These are phyloP conservation scores for Apis laboriosa DNA, from an alignment of 1,140 invertebrate genomes.

Conservation along the genomic window DNA sequence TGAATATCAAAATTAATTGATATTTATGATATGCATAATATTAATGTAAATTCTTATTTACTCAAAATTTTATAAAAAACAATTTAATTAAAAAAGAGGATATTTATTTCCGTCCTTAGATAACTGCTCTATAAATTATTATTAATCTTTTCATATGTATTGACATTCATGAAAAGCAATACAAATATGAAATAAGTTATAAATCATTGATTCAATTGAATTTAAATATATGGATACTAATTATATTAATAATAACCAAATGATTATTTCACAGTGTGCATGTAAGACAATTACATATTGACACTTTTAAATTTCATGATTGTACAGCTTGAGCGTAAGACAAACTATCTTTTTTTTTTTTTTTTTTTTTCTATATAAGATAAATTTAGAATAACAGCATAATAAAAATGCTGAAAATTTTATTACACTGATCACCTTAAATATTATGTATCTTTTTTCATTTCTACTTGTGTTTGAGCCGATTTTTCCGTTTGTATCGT, in stretches of 20 bases:
- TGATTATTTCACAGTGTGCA: background rate
- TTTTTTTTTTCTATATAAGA: constrained; percentile 14
- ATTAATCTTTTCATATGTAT: background rate
- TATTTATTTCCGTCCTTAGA: background rate
- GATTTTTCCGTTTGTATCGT: constrained; percentile 70
- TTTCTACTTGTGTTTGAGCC: constrained; percentile 62
- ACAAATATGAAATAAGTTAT: background rate
- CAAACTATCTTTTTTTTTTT: constrained; percentile 17
- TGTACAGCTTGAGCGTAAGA: constrained; percentile 57
- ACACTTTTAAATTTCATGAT: constrained; percentile 43
- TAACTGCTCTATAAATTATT: background rate
- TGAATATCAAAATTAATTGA: background rate
- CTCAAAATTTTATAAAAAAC: background rate
- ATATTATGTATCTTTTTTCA: constrained; percentile 78
- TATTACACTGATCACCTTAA: background rate
- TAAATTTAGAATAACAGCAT: constrained; percentile 37
- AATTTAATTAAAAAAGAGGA: background rate
- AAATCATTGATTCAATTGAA: background rate
- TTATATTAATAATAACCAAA: background rate
- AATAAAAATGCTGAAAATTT: constrained; percentile 13
- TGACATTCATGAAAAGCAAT: background rate
- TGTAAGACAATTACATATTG: constrained; percentile 25
- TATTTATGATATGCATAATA: background rate
- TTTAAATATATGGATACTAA: background rate
- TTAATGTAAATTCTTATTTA: background rate